Evolutionary conservation across 2,797 vertebrate genomes (phyloP).

Genomic region (Crypturellus tataupa): DNA sequence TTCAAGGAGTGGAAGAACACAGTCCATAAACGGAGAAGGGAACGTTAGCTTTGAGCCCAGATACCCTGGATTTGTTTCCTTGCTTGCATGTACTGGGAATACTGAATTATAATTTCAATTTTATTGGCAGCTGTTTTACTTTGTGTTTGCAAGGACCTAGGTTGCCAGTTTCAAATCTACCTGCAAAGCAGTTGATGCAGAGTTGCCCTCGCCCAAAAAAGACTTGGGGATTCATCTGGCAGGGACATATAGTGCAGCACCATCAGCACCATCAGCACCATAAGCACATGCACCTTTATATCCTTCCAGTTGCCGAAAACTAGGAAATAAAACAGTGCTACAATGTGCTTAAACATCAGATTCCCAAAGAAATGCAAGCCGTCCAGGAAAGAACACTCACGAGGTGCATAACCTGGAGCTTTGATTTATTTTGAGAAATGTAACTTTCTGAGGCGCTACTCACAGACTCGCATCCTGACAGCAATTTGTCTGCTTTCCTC

Average conservation of each 20-base stretch:
- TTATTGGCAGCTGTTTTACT: constrained; percentile 54
- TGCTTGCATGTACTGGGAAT: neutral
- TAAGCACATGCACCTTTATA: neutral
- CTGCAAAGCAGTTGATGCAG: constrained; percentile 17
- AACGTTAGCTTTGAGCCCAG: constrained; percentile 5
- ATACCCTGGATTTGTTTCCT: constrained; percentile 1
- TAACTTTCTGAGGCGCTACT: neutral
- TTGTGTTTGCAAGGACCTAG: constrained; percentile 43
- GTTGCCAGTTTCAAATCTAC: constrained; percentile 49
- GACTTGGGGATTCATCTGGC: constrained; percentile 7
- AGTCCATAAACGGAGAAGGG: neutral
- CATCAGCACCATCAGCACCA: neutral
- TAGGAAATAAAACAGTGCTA: neutral
- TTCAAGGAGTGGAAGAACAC: neutral
- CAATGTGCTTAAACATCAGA: neutral
- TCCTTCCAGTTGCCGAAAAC: neutral
- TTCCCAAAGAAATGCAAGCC: neutral
- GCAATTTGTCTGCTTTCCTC: neutral
- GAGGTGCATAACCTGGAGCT: neutral
- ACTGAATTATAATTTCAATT: constrained; percentile 32
- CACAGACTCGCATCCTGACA: neutral
- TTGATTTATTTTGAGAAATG: neutral
- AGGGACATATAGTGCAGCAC: constrained; percentile 5
- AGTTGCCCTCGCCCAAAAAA: neutral
- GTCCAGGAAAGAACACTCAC: neutral